Evolutionary conservation across 2,888 invertebrate genomes (phyloP).

Genomic region (Noctua fimbriata): DNA sequence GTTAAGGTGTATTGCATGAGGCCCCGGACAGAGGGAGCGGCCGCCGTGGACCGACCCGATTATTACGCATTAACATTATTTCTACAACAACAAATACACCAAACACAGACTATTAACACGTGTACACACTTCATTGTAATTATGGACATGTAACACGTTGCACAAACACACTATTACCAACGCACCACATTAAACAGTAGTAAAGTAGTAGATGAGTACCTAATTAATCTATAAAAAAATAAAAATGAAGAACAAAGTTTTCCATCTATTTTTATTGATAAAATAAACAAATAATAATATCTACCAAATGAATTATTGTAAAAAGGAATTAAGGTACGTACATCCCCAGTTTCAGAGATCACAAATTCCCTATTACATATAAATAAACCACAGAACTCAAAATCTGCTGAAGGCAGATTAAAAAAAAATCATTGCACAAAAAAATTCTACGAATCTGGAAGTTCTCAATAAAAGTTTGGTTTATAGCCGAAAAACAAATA

Average conservation of each 20-base stretch:
- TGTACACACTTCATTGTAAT: conserved; percentile 66
- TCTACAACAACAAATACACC: conserved; percentile 56
- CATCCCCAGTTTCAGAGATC: conserved; percentile 5
- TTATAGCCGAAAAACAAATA: conserved; percentile 12
- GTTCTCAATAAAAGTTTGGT: conserved; percentile 5
- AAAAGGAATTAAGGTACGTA: not conserved
- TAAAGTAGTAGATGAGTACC: conserved; percentile 18
- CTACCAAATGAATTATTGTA: not conserved
- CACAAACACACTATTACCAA: conserved; percentile 38
- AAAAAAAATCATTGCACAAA: not conserved
- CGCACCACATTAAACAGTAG: conserved; percentile 10
- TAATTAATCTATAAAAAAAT: not conserved
- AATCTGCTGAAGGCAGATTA: not conserved
- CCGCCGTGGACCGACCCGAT: conserved; percentile 76
- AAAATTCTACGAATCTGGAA: not conserved
- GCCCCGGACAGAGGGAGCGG: conserved; percentile 82
- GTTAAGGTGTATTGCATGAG: conserved; percentile 88
- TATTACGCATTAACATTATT: conserved; percentile 81
- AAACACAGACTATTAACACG: conserved; percentile 58
- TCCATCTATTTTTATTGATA: conserved; percentile 6
- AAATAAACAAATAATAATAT: conserved; percentile 1
- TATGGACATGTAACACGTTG: conserved; percentile 41
- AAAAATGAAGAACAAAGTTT: not conserved
- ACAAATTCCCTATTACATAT: conserved; percentile 2
- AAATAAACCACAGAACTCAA: conserved; percentile 15